Percentiles rank a stretch among this genome's conserved stretches.
Evolutionary conservation across 2,797 vertebrate species (phyloP).

Genomic region (Myotis planiceps): DNA sequence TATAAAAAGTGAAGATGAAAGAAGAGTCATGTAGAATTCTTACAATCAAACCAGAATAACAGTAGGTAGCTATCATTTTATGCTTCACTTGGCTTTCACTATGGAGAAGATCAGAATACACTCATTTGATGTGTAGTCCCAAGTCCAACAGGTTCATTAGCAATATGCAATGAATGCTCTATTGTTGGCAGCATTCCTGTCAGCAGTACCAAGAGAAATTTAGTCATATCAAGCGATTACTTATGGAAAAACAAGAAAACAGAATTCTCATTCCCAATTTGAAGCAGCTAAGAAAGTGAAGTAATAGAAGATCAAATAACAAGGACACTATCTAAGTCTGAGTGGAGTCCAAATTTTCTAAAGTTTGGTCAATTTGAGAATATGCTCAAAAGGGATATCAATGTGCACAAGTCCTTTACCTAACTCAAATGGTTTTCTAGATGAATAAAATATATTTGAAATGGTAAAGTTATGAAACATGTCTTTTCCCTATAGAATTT

Average conservation of each 20-base stretch:
- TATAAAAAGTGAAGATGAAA: slow-evolving; percentile 62
- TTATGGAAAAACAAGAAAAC: slow-evolving; percentile 58
- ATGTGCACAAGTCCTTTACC: slow-evolving; percentile 48
- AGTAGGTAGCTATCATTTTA: slow-evolving; percentile 43
- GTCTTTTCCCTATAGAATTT: slow-evolving; percentile 63
- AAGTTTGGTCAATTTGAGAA: neutral
- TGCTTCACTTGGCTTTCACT: slow-evolving; percentile 59
- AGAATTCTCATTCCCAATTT: slow-evolving; percentile 38
- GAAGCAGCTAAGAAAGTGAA: neutral
- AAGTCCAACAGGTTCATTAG: slow-evolving; percentile 50
- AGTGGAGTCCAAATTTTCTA: slow-evolving; percentile 29
- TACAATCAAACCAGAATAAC: slow-evolving; percentile 39
- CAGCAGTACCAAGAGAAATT: slow-evolving; percentile 50
- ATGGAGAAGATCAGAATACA: slow-evolving; percentile 58
- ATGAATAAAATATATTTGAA: slow-evolving; percentile 68
- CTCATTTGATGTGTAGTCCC: slow-evolving; percentile 25
- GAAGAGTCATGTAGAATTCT: slow-evolving; percentile 63
- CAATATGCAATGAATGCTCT: slow-evolving; percentile 17
- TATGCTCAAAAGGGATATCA: slow-evolving; percentile 38
- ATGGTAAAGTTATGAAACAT: slow-evolving; percentile 48
- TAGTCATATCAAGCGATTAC: neutral
- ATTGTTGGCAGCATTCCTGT: slow-evolving; percentile 39
- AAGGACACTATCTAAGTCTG: slow-evolving; percentile 1
- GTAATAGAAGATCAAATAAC: slow-evolving; percentile 44
- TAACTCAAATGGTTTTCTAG: slow-evolving; percentile 45